These are phyloP conservation scores for Lagopus muta DNA, from an alignment of 2,113 vertebrate genomes.

Conservation along the genomic window DNA sequence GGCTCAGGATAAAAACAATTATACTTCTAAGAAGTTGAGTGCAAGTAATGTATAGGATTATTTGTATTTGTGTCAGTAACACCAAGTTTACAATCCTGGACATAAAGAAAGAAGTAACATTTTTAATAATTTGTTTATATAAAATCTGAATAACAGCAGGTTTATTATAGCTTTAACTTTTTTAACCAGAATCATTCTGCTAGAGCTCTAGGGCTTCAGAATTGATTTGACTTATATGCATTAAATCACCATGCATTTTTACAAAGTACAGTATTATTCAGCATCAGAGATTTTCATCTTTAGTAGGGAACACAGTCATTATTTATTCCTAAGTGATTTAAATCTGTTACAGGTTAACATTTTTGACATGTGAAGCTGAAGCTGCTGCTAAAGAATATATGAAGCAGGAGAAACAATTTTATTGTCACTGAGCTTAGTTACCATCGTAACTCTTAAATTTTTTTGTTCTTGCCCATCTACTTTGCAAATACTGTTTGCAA, in stretches of 20 bases:
- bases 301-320: background rate
- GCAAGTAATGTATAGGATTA: background rate
- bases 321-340: background rate
- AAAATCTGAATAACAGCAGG: background rate
- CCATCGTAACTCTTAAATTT: background rate
- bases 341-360: background rate
- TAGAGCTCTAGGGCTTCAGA: background rate
- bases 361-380: background rate
- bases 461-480: background rate
- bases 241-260: background rate
- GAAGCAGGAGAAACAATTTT: background rate
- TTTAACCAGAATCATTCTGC: background rate
- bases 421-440: background rate
- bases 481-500: background rate
- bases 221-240: fast-evolving
- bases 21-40: background rate
- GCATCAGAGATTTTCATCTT: background rate
- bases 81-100: background rate
- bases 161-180: background rate
- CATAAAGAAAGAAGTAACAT: background rate
- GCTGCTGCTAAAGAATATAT: background rate
- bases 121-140: background rate
- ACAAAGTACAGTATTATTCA: background rate
- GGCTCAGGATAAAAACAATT: background rate
- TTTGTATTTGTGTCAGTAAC: background rate